Base-by-base conservation (phyloP, 2,113 vertebrate species). In the Spheniscus mendiculus region DNA sequence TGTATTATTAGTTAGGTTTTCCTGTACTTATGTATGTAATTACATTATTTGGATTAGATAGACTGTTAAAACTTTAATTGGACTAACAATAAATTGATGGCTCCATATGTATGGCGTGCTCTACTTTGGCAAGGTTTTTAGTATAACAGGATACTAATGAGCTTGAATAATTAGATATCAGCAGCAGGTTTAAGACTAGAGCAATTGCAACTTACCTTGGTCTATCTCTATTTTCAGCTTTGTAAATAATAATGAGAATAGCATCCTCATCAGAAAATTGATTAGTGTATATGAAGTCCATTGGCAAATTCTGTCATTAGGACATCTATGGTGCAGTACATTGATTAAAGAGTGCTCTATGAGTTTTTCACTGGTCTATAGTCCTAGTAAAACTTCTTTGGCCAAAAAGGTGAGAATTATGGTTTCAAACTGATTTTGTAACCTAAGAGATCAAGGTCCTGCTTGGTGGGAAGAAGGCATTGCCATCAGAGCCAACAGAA, bases 281-380 rank as follows among this genome's bases (percentile, higher is more conserved):
- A 56, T 83, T 69, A 71, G 20, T 18, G 1, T 59, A 21, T 17
- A 21, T 2, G 2, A 85, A 71, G 34, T 84, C 49, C 36, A 17
- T 12, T 40, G 42, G 52, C 9, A 77, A 42, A 69, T 34, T 65
- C 53, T 69, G 36, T 90, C 66, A 83, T 79, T 49, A 73, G 38
- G 17, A n/a, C 20, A 62, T n/a, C n/a, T 49, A 9, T 40, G 62
- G 49, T 53, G 19, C 40, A 83, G 30, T 29, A 49, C 9, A 61
- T 29, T 59, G 52, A 72, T 89, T 62, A 78, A 89, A 89, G 59
- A 63, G 10, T 6, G 5, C 7, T 53, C 40, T n/a, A 10, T 30
- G 34, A 65, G 18, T 6, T 86, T 80, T 49, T 6, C 10, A 10
- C 3, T 53, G 0, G 0, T 62, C 23, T 69, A 1, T 29, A 32